Conservation (phyloP, 2,113 vertebrate species). For the Camelus bactrianus region DNA sequence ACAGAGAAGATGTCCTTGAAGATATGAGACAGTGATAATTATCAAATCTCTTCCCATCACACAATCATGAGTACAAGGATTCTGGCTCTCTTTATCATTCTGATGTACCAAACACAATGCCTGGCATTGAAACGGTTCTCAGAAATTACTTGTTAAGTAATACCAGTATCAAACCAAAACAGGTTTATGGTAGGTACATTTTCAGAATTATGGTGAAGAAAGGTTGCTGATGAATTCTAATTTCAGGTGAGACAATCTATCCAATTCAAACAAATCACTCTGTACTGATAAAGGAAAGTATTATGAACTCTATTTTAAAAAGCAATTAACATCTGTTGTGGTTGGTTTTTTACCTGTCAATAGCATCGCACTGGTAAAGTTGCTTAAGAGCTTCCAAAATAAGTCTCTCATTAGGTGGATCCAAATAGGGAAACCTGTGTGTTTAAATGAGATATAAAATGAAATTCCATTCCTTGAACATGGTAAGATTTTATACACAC, state of each 20-base stretch:
- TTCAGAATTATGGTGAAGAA: conserved; percentile 40
- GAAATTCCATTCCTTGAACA: conserved; percentile 38
- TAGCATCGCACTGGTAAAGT: conserved; percentile 96
- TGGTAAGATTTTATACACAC: not conserved
- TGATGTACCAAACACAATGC: not conserved
- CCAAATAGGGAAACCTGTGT: conserved; percentile 96
- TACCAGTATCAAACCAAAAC: conserved; percentile 28
- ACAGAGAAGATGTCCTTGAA: not conserved
- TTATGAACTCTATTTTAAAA: not conserved
- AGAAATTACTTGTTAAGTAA: conserved; percentile 47
- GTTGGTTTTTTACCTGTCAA: conserved; percentile 92
- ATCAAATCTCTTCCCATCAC: not conserved
- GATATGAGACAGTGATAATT: conserved; percentile 27
- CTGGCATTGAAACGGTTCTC: not conserved
- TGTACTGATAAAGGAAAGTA: conserved; percentile 13
- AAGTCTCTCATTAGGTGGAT: conserved; percentile 95
- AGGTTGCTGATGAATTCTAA: conserved; percentile 44
- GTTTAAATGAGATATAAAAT: conserved; percentile 50
- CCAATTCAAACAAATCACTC: conserved; percentile 48
- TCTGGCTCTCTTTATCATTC: not conserved
- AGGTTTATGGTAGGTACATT: not conserved
- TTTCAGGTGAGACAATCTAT: conserved; percentile 36
- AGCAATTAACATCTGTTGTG: not conserved
- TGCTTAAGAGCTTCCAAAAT: conserved; percentile 96
- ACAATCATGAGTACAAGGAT: not conserved